Evolutionary conservation across 2,113 vertebrate species (phyloP).

Genomic region (Fukomys damarensis): DNA sequence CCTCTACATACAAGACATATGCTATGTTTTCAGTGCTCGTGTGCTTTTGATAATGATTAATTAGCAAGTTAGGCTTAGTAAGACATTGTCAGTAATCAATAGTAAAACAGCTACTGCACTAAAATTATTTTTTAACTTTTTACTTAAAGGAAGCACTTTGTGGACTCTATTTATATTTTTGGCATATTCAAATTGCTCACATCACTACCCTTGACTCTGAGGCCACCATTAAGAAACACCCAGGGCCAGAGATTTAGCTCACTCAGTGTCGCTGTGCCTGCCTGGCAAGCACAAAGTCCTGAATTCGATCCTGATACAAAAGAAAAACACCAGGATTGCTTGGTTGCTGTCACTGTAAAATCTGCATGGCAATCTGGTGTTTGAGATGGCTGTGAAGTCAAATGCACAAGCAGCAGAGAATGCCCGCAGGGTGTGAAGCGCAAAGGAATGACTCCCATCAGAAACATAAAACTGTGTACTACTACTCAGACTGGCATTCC

Average conservation of each 20-base stretch:
- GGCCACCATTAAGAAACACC: background rate
- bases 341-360: background rate
- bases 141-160: background rate
- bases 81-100: background rate
- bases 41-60: background rate
- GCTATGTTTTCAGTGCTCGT: background rate
- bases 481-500: background rate
- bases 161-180: background rate
- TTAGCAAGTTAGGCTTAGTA: background rate
- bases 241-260: too few relatives aligned
- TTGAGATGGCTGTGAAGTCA: too few relatives aligned
- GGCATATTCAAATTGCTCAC: background rate
- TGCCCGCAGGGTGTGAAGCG: rapidly evolving
- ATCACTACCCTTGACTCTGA: background rate
- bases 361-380: background rate
- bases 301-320: too few relatives aligned
- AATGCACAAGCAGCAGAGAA: background rate
- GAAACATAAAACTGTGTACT: background rate
- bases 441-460: too few relatives aligned
- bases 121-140: background rate
- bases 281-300: too few relatives aligned
- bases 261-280: too few relatives aligned
- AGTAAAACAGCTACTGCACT: background rate
- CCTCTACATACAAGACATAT: background rate
- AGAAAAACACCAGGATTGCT: background rate